A percentile compares a stretch with the other conserved stretches of the same genome.
Conservation (phyloP, 92 coral and sea anemone species). For the Paramuricea clavata region DNA sequence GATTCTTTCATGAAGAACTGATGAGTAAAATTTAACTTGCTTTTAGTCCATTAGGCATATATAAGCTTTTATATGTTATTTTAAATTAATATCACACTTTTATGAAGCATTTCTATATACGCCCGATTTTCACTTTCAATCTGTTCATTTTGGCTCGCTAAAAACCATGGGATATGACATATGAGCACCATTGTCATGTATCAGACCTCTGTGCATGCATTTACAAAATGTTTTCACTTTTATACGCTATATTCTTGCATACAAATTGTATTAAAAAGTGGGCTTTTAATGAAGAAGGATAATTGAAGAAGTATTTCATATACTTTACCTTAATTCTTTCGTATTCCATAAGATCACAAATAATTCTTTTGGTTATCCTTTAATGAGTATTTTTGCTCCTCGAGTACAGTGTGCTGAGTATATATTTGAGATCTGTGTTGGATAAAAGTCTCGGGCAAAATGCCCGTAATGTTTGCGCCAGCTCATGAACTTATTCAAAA, state of each 20-base stretch:
- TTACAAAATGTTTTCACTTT: background rate
- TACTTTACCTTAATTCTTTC: background rate
- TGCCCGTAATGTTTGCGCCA: constrained; percentile 28
- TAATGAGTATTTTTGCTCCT: background rate
- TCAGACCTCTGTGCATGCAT: background rate
- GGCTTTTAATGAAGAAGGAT: background rate
- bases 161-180: too few relatives aligned
- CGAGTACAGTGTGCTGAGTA: background rate
- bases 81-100: too few relatives aligned
- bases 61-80: too few relatives aligned
- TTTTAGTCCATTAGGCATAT: too few relatives aligned
- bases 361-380: background rate
- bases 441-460: constrained; percentile 11
- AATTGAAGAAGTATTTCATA: background rate
- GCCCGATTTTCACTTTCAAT: too few relatives aligned
- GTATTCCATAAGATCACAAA: background rate
- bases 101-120: too few relatives aligned
- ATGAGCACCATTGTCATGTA: too few relatives aligned
- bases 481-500: constrained; percentile 47
- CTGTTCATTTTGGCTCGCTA: too few relatives aligned
- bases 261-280: background rate
- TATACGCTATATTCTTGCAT: background rate
- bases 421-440: background rate
- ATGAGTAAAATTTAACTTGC: too few relatives aligned
- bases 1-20: too few relatives aligned